Percentiles rank a stretch among this genome's conserved stretches.
Conservation (phyloP, 2,797 vertebrate species). For the Spheniscus humboldti region DNA sequence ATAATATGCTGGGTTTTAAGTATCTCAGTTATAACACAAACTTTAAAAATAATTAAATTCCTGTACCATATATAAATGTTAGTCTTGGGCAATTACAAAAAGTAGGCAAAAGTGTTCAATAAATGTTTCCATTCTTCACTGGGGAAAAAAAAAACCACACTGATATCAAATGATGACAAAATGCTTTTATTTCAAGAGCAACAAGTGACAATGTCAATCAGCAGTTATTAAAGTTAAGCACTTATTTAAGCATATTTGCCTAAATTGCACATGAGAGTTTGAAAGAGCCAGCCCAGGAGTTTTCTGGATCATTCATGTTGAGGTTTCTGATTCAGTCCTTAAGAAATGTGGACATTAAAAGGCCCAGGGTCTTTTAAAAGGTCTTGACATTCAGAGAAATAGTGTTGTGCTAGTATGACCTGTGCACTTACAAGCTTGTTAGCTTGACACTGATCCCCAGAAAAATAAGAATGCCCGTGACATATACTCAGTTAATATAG, state of each 20-base stretch:
- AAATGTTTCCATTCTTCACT: not conserved
- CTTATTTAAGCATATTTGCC: not conserved
- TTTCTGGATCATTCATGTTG: not conserved
- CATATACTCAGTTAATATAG: not conserved
- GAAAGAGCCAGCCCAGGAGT: not conserved
- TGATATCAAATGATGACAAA: not conserved
- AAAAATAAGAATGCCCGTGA: not conserved
- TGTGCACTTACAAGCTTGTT: not conserved
- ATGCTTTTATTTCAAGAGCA: not conserved
- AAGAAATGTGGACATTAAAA: not conserved
- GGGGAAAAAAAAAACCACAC: not conserved
- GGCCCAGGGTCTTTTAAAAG: not conserved
- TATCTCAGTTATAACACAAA: not conserved
- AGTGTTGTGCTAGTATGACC: not conserved
- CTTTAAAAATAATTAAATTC: not conserved
- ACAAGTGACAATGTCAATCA: not conserved
- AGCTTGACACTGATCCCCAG: not conserved
- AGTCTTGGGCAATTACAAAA: not conserved
- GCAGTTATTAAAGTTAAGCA: not conserved
- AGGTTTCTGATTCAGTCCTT: not conserved
- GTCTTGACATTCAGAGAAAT: not conserved
- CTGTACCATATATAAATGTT: not conserved
- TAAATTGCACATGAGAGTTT: not conserved
- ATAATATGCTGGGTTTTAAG: not conserved
- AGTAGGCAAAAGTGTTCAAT: not conserved